phyloP scores from a whole-genome alignment of 1,140 invertebrate genomes.

The Ostrea denselamellosa region DNA sequence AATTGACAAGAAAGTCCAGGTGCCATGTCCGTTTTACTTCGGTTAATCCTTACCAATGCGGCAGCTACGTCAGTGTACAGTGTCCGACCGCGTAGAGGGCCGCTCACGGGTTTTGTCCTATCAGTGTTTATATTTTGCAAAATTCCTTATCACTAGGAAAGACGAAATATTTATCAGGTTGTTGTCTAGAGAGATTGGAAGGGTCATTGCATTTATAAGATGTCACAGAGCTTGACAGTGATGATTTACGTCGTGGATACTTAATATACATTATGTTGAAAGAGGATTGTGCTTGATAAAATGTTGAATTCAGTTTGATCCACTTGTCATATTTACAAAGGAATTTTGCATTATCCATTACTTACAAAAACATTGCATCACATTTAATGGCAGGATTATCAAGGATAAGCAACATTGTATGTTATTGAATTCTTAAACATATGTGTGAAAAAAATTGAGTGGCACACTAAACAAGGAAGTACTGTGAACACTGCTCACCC shows the following conservation, averaged over 20 bases:
- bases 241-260: background rate
- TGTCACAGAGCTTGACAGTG: background rate
- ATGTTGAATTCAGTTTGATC: no score
- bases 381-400: no score
- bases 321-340: no score
- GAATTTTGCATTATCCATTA: no score
- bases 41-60: background rate
- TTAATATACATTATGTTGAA: no score
- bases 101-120: background rate
- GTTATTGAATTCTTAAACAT: no score
- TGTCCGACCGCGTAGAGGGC: background rate
- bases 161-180: slow-evolving; percentile 11
- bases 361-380: no score
- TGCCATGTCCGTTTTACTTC: background rate
- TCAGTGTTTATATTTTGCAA: background rate
- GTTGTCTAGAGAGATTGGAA: background rate
- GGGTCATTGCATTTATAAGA: background rate
- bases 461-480: no score
- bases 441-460: no score
- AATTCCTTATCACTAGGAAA: background rate
- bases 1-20: background rate
- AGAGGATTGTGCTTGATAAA: no score
- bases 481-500: no score
- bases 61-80: background rate
- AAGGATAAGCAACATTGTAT: no score